These are phyloP conservation scores for Planococcus citri DNA, from an alignment of 1,140 invertebrate genomes.

Conservation along the genomic window DNA sequence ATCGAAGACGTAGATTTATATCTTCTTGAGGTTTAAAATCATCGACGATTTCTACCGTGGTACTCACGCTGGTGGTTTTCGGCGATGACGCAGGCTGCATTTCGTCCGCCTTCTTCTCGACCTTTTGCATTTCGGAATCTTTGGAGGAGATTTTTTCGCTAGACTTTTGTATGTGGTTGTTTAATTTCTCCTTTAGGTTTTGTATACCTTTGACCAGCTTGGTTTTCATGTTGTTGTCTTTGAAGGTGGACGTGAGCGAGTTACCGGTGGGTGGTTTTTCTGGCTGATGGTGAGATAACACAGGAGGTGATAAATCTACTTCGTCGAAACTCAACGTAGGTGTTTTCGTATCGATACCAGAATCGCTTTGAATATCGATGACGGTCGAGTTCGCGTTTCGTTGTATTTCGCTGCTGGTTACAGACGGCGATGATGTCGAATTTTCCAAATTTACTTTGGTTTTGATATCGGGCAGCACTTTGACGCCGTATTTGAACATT, in stretches of 20 bases:
- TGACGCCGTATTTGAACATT: slow-evolving; percentile 53
- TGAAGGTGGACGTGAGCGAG: slow-evolving; percentile 25
- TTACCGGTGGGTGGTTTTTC: slow-evolving; percentile 22
- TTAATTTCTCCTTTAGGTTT: slow-evolving; percentile 33
- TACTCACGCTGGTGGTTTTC: not conserved
- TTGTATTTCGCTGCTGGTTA: slow-evolving; percentile 12
- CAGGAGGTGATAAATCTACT: slow-evolving; percentile 19
- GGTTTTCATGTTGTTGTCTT: slow-evolving; percentile 28
- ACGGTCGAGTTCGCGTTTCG: slow-evolving; percentile 4
- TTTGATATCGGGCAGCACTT: slow-evolving; percentile 40
- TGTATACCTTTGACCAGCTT: slow-evolving; percentile 30
- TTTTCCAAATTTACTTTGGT: slow-evolving; percentile 29
- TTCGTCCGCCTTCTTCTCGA: not conserved
- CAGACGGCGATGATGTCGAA: not conserved
- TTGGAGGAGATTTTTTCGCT: not conserved
- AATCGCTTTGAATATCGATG: not conserved
- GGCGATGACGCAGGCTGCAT: not conserved
- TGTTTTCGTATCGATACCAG: slow-evolving; percentile 22
- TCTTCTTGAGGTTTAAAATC: slow-evolving; percentile 15
- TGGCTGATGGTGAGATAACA: not conserved
- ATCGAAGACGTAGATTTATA: not conserved
- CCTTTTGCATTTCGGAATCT: not conserved
- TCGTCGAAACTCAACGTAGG: slow-evolving; percentile 22
- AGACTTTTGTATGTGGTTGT: slow-evolving; percentile 26
- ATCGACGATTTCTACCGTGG: not conserved